These are phyloP conservation scores for Vesta saturnalis DNA, from an alignment of 2,888 invertebrate genomes.

Conservation along the genomic window DNA sequence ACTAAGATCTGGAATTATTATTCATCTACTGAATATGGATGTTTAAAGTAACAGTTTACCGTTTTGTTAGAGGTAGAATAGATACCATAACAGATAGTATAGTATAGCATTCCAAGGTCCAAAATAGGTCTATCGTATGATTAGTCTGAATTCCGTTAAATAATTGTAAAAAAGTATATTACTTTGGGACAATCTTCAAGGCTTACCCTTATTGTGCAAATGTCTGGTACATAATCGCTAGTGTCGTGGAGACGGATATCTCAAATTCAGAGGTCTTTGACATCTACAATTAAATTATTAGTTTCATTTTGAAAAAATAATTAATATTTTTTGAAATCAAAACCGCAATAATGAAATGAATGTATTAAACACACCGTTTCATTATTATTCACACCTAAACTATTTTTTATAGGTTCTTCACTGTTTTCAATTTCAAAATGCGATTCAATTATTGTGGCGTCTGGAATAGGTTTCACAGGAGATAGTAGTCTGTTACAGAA, in stretches of 20 bases:
- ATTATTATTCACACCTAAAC: too few relatives aligned
- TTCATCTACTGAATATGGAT: not conserved
- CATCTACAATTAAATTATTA: too few relatives aligned
- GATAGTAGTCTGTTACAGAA: too few relatives aligned
- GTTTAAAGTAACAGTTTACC: not conserved
- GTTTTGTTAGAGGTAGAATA: not conserved
- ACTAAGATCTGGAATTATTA: not conserved
- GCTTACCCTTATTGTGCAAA: not conserved
- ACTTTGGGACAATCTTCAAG: not conserved
- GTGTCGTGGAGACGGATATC: not conserved
- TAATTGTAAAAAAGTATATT: not conserved
- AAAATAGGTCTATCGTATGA: not conserved
- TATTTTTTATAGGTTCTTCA: too few relatives aligned
- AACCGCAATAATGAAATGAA: too few relatives aligned
- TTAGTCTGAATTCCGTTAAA: conserved; percentile 1
- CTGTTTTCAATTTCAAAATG: too few relatives aligned
- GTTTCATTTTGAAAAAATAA: too few relatives aligned
- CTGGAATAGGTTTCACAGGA: too few relatives aligned
- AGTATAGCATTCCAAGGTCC: not conserved
- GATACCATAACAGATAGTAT: not conserved
- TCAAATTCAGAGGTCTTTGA: not conserved
- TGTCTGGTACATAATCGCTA: not conserved
- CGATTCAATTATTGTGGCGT: too few relatives aligned
- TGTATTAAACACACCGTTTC: too few relatives aligned
- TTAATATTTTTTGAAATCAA: too few relatives aligned